These are phyloP conservation scores for Netelia melanura DNA, from an alignment of 2,888 invertebrate species.

Conservation along the genomic window DNA sequence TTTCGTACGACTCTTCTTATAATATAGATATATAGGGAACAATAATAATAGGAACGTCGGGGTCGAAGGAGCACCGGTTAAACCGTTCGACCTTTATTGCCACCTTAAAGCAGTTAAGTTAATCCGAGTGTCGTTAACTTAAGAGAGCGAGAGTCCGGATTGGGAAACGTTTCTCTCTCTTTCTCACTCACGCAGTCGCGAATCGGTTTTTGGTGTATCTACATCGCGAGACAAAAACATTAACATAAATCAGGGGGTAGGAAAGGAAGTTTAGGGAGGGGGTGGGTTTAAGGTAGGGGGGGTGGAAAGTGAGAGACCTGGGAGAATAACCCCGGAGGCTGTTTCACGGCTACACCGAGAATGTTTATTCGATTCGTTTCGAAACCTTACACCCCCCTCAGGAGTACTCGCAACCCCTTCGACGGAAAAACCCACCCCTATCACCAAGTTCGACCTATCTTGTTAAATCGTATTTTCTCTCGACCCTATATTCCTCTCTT, in stretches of 20 bases:
- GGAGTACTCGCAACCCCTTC: constrained; percentile 20
- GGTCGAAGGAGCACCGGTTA: constrained; percentile 80
- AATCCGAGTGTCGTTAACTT: constrained; percentile 80
- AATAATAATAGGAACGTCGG: constrained; percentile 71
- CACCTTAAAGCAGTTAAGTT: constrained; percentile 84
- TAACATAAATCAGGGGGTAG: constrained; percentile 83
- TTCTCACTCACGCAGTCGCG: constrained; percentile 62
- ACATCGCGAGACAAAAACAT: constrained; percentile 84
- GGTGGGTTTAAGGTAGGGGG: constrained; percentile 57
- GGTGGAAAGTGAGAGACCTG: constrained; percentile 70
- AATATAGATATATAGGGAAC: background rate
- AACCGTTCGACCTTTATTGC: constrained; percentile 84
- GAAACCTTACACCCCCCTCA: constrained; percentile 38
- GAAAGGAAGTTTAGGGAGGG: constrained; percentile 68
- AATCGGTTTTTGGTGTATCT: constrained; percentile 84
- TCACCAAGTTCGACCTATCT: constrained; percentile 57
- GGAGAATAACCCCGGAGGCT: constrained; percentile 71
- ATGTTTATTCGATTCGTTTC: constrained; percentile 84
- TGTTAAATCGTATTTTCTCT: constrained; percentile 45
- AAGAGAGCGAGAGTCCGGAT: constrained; percentile 70
- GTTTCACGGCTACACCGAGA: constrained; percentile 66
- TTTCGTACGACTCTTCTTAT: too few relatives aligned
- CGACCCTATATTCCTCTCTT: constrained; percentile 68
- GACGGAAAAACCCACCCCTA: constrained; percentile 39
- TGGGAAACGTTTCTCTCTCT: constrained; percentile 49